Conservation (phyloP, 2,888 invertebrate species). For the Drosophila rellima region DNA sequence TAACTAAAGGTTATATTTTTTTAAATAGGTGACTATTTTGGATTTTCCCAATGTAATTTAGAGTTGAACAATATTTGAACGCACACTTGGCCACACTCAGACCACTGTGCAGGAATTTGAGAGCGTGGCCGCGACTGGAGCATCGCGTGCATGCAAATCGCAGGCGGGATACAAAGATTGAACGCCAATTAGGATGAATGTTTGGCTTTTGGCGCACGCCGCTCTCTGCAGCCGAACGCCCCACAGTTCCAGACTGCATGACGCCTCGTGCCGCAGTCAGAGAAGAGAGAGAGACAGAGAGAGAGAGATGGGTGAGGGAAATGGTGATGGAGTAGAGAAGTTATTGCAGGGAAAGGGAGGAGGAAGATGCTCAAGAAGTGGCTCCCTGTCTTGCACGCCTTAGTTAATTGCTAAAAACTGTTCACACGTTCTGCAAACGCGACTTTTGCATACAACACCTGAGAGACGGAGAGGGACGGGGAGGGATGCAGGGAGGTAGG, state of each 20-base stretch:
- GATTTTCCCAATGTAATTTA: neutral
- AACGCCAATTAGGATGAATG: slow-evolving; percentile 86
- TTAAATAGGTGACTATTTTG: neutral
- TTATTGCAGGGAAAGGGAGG: slow-evolving; percentile 7
- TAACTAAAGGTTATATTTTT: neutral
- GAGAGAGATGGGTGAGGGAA: neutral
- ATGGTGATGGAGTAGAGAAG: neutral
- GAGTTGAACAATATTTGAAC: neutral
- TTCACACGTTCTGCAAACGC: slow-evolving; percentile 76
- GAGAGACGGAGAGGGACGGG: neutral
- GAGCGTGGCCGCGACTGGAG: slow-evolving; percentile 53
- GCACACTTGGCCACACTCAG: neutral
- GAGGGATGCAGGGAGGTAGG: neutral
- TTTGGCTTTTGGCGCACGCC: slow-evolving; percentile 78
- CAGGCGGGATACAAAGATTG: slow-evolving; percentile 76
- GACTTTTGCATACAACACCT: slow-evolving; percentile 72
- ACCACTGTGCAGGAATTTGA: slow-evolving; percentile 60
- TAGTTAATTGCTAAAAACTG: slow-evolving; percentile 81
- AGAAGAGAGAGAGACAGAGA: neutral
- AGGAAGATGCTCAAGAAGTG: slow-evolving; percentile 26
- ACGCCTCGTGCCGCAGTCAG: slow-evolving; percentile 65
- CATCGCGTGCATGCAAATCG: slow-evolving; percentile 78
- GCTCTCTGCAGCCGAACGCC: slow-evolving; percentile 44
- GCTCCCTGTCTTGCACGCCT: slow-evolving; percentile 53
- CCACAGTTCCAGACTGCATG: slow-evolving; percentile 72